Percentiles rank a stretch among this genome's conserved stretches.
Evolutionary conservation across 2,113 vertebrate species (phyloP).

Genomic region (Chaetodon trifascialis): DNA sequence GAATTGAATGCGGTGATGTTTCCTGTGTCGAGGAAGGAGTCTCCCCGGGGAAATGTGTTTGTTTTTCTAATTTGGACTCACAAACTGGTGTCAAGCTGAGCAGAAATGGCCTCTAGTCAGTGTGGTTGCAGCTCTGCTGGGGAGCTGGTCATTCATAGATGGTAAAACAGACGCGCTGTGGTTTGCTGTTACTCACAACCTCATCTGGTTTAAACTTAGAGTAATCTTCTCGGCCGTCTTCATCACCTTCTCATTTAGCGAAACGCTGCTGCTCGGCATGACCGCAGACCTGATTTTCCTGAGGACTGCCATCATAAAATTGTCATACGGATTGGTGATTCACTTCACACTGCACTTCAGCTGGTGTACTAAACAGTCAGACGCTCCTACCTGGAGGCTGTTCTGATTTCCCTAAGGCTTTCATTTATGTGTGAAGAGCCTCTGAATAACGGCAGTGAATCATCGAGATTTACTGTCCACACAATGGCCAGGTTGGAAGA

Average conservation of each 20-base stretch:
- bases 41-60: constrained; percentile 36
- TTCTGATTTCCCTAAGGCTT: constrained; percentile 65
- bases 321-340: constrained; percentile 55
- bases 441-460: constrained; percentile 69
- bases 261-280: background rate
- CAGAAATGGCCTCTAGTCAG: background rate
- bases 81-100: constrained; percentile 37
- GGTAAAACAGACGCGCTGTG: background rate
- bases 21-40: constrained; percentile 30
- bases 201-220: constrained; percentile 13
- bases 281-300: constrained; percentile 2
- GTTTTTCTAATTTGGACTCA: constrained; percentile 28
- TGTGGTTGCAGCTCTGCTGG: background rate
- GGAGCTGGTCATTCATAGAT: background rate
- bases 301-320: constrained; percentile 38
- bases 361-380: constrained; percentile 40
- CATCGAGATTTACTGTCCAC: constrained; percentile 59
- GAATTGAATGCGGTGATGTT: constrained; percentile 39
- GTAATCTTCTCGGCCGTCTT: background rate
- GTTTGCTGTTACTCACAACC: background rate
- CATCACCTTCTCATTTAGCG: background rate
- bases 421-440: constrained; percentile 58
- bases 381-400: constrained; percentile 60
- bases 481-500: constrained; percentile 63
- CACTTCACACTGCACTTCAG: constrained; percentile 42